Conservation (phyloP, 2,888 invertebrate genomes). For the Drepanosiphum platanoidis region DNA sequence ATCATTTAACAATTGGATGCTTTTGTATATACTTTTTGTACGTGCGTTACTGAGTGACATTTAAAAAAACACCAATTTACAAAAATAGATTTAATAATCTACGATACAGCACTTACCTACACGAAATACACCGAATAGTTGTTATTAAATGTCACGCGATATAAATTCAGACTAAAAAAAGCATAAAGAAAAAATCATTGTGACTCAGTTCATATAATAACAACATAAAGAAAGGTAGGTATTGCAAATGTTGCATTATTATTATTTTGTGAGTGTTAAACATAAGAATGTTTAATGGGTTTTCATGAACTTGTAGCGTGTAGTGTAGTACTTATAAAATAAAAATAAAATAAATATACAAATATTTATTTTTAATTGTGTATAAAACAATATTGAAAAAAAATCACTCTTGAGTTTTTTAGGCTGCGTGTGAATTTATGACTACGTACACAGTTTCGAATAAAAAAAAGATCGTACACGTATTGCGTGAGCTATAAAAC, state of each 20-base stretch:
- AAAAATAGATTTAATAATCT: conserved; percentile 46
- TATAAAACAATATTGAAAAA: conserved; percentile 36
- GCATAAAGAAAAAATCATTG: conserved; percentile 24
- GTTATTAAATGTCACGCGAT: conserved; percentile 58
- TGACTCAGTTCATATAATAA: conserved; percentile 38
- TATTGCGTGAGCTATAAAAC: conserved; percentile 33
- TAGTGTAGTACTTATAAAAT: conserved; percentile 30
- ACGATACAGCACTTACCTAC: conserved; percentile 41
- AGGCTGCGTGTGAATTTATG: conserved; percentile 20
- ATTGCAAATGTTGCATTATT: conserved; percentile 39
- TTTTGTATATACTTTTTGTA: conserved; percentile 16
- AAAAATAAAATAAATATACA: conserved; percentile 18
- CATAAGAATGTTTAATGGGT: conserved; percentile 29
- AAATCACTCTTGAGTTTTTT: background rate
- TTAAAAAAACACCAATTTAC: conserved; percentile 51
- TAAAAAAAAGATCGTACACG: conserved; percentile 21
- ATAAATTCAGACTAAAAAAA: conserved; percentile 42
- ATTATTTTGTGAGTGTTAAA: conserved; percentile 47
- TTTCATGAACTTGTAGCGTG: conserved; percentile 34
- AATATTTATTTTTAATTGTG: conserved; percentile 39
- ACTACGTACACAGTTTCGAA: background rate
- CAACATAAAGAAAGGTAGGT: conserved; percentile 15
- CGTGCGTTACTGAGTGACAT: conserved; percentile 32
- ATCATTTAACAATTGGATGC: conserved; percentile 37
- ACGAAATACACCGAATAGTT: conserved; percentile 28